Evolutionary conservation across 2,113 vertebrate genomes (phyloP).

Genomic region (Colossoma macropomum): DNA sequence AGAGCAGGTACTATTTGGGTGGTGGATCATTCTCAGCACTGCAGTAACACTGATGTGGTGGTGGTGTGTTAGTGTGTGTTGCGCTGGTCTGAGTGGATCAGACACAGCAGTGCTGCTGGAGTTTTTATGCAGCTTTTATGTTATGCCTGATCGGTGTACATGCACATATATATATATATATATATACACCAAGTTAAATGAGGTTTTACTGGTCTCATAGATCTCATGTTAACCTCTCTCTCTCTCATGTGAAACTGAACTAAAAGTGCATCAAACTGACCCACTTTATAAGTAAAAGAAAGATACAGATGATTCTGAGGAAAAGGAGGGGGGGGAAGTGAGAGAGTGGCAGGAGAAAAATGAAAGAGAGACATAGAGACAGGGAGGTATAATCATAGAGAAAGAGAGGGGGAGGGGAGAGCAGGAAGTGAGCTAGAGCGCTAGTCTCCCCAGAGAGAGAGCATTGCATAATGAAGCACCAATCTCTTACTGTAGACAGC

Average conservation of each 20-base stretch:
- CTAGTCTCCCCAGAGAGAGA: not conserved
- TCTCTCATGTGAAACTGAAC: not conserved
- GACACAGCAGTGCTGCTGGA: too few species aligned
- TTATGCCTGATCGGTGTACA: too few species aligned
- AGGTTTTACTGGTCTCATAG: too few species aligned
- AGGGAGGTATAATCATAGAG: slow-evolving; percentile 2
- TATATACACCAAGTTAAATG: too few species aligned
- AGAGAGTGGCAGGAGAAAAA: not conserved
- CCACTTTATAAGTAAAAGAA: not conserved
- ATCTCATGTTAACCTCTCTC: not conserved
- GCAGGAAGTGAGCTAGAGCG: not conserved
- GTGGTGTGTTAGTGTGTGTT: too few species aligned
- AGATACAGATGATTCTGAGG: not conserved
- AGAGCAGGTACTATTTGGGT: too few species aligned
- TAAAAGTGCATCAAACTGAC: not conserved
- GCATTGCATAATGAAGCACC: slow-evolving; percentile 25
- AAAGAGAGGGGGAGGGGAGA: slow-evolving; percentile 13
- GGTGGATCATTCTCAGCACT: too few species aligned
- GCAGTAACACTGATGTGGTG: too few species aligned
- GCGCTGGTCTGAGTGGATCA: too few species aligned
- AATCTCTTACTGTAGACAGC: not conserved
- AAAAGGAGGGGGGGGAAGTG: not conserved
- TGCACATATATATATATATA: too few species aligned
- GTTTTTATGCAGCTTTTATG: too few species aligned
- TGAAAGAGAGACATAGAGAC: not conserved